Percentiles rank a stretch among this genome's conserved stretches.
phyloP scores from a whole-genome alignment of 2,797 vertebrate genomes.

The Tapirus indicus region DNA sequence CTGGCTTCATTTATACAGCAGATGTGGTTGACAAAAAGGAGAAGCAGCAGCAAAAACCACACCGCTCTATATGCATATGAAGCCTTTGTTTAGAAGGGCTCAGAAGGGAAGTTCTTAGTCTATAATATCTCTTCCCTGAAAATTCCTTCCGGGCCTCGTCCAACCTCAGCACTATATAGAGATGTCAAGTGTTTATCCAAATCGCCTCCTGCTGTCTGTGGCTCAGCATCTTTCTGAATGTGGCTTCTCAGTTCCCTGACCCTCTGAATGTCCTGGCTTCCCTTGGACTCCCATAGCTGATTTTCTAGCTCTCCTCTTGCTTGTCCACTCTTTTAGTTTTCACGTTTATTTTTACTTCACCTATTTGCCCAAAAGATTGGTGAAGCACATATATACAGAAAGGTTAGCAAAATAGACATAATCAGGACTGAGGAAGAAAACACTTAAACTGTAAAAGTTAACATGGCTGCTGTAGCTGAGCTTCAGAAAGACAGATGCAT shows the following conservation, averaged over 20 bases:
- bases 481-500: background rate
- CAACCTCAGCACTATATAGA: slow-evolving; percentile 14
- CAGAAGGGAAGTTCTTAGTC: background rate
- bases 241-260: background rate
- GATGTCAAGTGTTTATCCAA: background rate
- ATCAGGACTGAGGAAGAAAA: background rate
- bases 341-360: background rate
- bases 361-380: background rate
- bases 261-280: background rate
- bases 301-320: background rate
- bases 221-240: background rate
- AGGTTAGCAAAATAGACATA: background rate
- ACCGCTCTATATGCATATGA: background rate
- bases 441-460: too few species aligned
- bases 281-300: background rate
- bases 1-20: background rate
- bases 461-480: background rate
- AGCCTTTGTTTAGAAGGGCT: slow-evolving; percentile 58
- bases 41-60: background rate
- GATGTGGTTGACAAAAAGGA: background rate
- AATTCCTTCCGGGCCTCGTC: background rate
- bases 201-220: background rate
- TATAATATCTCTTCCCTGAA: slow-evolving; percentile 34
- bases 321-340: background rate
- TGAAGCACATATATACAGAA: background rate